Evolutionary conservation across 2,888 invertebrate species (phyloP).

Genomic region (Diarsia brunnea): DNA sequence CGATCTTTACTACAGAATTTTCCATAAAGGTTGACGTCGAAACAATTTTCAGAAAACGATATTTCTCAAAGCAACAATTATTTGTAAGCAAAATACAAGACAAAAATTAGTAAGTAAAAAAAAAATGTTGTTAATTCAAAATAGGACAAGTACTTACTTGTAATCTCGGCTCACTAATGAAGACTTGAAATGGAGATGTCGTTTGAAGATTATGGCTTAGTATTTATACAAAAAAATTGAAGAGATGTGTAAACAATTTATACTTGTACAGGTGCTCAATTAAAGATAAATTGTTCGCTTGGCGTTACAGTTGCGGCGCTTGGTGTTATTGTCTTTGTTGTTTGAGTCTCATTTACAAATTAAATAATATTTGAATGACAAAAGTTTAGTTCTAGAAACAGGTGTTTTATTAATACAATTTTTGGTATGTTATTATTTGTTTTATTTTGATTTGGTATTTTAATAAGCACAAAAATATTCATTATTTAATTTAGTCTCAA

Average conservation of each 20-base stretch:
- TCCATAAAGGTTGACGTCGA: too few species aligned
- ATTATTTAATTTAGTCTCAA: not conserved
- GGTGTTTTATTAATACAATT: conserved; percentile 2
- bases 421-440: not conserved
- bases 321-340: not conserved
- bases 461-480: not conserved
- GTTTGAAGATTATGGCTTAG: not conserved
- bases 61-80: too few species aligned
- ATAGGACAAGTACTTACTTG: conserved; percentile 16
- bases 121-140: not conserved
- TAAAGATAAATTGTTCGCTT: too few species aligned
- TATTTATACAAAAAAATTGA: conserved; percentile 33
- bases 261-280: conserved; percentile 24
- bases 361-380: not conserved
- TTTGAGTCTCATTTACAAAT: not conserved
- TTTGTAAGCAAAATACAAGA: not conserved
- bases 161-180: not conserved
- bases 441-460: conserved; percentile 8
- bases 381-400: not conserved
- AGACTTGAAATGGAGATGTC: conserved; percentile 6
- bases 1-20: not conserved
- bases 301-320: conserved; percentile 1
- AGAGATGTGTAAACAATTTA: conserved; percentile 4
- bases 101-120: not conserved
- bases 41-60: not conserved